Percentiles rank a stretch among this genome's conserved stretches.
Conservation (phyloP, 2,113 vertebrate species). For the Hippoglossus stenolepis region DNA sequence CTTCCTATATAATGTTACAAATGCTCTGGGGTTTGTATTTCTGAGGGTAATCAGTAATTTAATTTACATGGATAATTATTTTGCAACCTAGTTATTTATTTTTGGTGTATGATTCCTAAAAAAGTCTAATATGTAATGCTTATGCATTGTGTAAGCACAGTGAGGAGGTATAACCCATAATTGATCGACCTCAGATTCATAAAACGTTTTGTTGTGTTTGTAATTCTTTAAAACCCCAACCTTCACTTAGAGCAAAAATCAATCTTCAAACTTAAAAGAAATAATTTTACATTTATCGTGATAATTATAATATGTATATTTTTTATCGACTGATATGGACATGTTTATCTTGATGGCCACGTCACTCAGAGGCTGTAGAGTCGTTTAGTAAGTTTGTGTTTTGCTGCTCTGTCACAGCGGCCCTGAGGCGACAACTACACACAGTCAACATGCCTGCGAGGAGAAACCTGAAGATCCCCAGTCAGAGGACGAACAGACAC, state of each 20-base stretch:
- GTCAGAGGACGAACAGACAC: neutral
- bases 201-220: neutral
- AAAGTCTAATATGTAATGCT: too few relatives aligned
- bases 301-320: too few relatives aligned
- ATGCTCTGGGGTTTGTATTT: neutral
- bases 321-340: too few relatives aligned
- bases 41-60: neutral
- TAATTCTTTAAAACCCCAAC: too few relatives aligned
- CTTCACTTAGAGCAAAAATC: too few relatives aligned
- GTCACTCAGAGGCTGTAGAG: neutral
- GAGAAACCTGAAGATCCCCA: slow-evolving; percentile 51
- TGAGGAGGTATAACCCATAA: too few relatives aligned
- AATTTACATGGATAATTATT: neutral
- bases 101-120: too few relatives aligned
- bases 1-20: neutral
- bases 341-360: neutral
- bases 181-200: too few relatives aligned
- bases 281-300: too few relatives aligned
- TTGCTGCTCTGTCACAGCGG: slow-evolving; percentile 37
- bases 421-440: neutral
- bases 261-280: too few relatives aligned
- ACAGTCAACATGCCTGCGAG: neutral
- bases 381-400: neutral
- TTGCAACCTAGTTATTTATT: neutral
- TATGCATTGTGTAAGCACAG: too few relatives aligned